These are phyloP conservation scores for Hemiscyllium ocellatum DNA, from an alignment of 2,113 vertebrate genomes.

Conservation along the genomic window DNA sequence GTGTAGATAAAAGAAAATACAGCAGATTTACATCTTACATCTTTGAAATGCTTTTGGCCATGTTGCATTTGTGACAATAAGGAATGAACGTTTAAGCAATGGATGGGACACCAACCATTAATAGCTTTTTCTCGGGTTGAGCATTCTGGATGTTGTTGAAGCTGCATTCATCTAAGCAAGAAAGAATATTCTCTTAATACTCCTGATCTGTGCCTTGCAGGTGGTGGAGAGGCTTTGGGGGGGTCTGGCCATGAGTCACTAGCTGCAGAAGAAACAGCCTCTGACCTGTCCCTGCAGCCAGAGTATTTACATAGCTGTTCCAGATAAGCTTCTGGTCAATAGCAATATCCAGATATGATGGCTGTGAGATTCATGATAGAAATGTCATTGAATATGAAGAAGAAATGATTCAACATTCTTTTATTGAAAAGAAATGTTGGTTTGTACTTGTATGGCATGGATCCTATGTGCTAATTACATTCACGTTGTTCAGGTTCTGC, in stretches of 20 bases:
- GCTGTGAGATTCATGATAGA: not conserved
- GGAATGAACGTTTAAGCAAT: not conserved
- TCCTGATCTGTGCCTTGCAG: not conserved
- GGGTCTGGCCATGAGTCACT: not conserved
- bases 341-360: not conserved
- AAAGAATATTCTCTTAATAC: not conserved
- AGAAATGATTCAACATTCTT: no score
- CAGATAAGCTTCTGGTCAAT: not conserved
- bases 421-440: no score
- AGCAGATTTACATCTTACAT: not conserved
- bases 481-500: no score
- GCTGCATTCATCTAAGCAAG: not conserved
- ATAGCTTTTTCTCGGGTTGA: not conserved
- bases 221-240: not conserved
- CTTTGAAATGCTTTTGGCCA: not conserved
- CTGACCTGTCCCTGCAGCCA: not conserved
- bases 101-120: not conserved
- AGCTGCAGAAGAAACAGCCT: not conserved
- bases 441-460: no score
- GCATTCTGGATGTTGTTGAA: not conserved
- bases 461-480: no score
- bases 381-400: not conserved
- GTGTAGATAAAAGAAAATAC: not conserved
- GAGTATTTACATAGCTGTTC: not conserved
- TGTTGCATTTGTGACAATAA: not conserved